Conservation (phyloP, 2,888 invertebrate genomes). For the Conomelus anceps region DNA sequence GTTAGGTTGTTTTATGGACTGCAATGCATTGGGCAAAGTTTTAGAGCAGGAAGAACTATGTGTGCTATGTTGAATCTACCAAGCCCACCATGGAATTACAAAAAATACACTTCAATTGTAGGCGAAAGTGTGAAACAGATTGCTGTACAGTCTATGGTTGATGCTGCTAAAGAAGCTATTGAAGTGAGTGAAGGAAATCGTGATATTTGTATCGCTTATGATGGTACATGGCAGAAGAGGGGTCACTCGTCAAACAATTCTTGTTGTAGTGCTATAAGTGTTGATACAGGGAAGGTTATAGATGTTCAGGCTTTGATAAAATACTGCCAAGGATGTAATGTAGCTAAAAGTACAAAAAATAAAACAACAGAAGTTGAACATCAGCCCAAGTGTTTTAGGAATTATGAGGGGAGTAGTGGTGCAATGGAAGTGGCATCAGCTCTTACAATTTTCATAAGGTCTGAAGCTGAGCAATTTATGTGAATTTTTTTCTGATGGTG, state of each 20-base stretch:
- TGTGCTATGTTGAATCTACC: too few relatives aligned
- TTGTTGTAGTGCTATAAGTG: too few relatives aligned
- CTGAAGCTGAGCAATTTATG: neutral
- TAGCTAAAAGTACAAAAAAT: neutral
- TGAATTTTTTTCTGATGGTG: too few relatives aligned
- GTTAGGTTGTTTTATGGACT: neutral
- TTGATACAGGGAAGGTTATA: too few relatives aligned
- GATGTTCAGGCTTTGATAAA: neutral
- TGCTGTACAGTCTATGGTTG: neutral
- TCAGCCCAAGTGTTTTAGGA: neutral
- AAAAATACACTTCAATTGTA: neutral
- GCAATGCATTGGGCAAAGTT: neutral
- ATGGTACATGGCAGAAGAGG: neutral
- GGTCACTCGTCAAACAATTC: neutral
- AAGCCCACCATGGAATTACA: neutral
- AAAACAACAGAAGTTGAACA: neutral
- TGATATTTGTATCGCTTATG: neutral
- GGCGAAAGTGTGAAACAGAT: neutral
- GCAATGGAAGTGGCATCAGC: neutral
- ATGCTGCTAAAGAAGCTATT: neutral
- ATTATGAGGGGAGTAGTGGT: neutral
- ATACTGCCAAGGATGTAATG: neutral
- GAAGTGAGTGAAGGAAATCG: neutral
- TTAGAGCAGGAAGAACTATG: neutral
- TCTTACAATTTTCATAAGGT: too few relatives aligned